phyloP scores from a whole-genome alignment of 2,888 invertebrate species.

The Agelastica alni region DNA sequence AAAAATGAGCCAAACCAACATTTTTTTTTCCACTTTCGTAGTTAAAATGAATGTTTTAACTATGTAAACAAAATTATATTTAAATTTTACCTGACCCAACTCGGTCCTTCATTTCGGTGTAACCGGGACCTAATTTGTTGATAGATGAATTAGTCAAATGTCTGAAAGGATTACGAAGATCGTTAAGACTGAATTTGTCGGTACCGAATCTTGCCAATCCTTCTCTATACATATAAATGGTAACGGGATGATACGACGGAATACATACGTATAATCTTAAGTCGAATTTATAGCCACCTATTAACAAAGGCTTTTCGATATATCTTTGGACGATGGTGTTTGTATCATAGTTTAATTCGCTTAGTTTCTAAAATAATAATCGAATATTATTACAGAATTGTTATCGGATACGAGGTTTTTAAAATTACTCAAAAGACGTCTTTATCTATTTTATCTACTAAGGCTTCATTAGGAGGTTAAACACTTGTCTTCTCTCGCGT shows the following conservation, averaged over 20 bases:
- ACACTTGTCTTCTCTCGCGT: too few relatives aligned
- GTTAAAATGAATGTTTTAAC: too few relatives aligned
- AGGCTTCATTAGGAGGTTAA: too few relatives aligned
- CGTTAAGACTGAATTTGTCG: conserved; percentile 81
- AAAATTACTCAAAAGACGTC: too few relatives aligned
- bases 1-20: conserved; percentile 21
- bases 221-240: conserved; percentile 86
- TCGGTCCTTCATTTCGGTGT: conserved; percentile 79
- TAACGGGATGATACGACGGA: conserved; percentile 82
- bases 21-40: too few relatives aligned
- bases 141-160: conserved; percentile 91
- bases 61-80: too few relatives aligned
- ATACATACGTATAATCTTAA: conserved; percentile 88
- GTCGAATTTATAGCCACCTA: conserved; percentile 93
- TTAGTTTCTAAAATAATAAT: conserved; percentile 66
- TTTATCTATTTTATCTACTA: too few relatives aligned
- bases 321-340: conserved; percentile 82
- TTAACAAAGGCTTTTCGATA: conserved; percentile 74
- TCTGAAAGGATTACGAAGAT: conserved; percentile 80
- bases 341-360: conserved; percentile 76
- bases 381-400: too few relatives aligned
- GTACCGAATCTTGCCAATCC: conserved; percentile 82
- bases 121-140: conserved; percentile 85
- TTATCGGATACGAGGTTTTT: too few relatives aligned
- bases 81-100: conserved; percentile 72